A percentile compares a stretch with the other conserved stretches of the same genome.
These are phyloP conservation scores for Pogonocherus hispidulus DNA, from an alignment of 2,888 invertebrate genomes.

Conservation along the genomic window DNA sequence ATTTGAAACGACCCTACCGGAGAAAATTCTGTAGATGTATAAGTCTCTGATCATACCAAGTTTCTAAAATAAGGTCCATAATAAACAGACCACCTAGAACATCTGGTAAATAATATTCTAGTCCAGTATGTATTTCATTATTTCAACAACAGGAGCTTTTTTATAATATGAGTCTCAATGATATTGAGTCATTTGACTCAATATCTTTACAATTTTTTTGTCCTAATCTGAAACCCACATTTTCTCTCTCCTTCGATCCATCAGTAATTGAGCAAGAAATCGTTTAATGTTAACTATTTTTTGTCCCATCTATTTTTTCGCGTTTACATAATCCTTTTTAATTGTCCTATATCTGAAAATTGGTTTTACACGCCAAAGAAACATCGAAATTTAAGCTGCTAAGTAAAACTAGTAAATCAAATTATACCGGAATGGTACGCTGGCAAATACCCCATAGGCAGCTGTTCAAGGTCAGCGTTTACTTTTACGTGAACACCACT, in stretches of 20 bases:
- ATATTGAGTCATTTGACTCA: no score
- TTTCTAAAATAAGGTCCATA: no score
- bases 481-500: no score
- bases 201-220: no score
- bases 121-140: no score
- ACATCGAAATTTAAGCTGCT: background rate
- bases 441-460: background rate
- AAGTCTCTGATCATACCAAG: no score
- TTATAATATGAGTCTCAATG: no score
- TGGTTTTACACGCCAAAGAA: background rate
- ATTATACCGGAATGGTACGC: constrained; percentile 5
- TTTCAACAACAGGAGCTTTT: no score
- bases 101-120: no score
- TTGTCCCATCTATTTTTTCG: background rate
- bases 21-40: no score
- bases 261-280: constrained; percentile 1
- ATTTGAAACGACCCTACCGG: no score
- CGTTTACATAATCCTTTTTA: background rate
- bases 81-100: no score
- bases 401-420: constrained; percentile 3
- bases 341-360: background rate
- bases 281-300: background rate
- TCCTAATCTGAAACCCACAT: background rate
- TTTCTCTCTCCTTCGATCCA: background rate
- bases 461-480: background rate